Base-by-base conservation (phyloP, 2,888 invertebrate genomes). In the Acanthococcus lagerstroemiae region DNA sequence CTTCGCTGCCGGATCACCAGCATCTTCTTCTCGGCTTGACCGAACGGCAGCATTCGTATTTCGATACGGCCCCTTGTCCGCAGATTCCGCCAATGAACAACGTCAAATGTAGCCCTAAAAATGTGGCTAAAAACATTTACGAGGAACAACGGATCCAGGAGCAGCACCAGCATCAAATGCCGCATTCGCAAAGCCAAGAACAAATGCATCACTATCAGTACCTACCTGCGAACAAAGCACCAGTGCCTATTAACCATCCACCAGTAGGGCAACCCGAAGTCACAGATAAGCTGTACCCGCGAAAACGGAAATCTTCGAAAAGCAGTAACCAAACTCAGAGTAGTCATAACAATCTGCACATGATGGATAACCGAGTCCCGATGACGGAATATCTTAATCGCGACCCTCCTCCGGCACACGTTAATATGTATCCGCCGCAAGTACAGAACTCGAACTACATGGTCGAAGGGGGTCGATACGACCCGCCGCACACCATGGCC, bases 1-100 rank as follows among this genome's bases (percentile, higher is more conserved):
- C 58, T 22, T 5, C 56, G 12, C 25, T 58, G 4, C 22, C 58
- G 1, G 46, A 58, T 44, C 56, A 56, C 25, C 60, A 46, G 4
- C 46, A 60, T 48, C 3, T 60, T n/a, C 27, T 60, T 9, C 15
- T 66, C 37, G 65, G 65, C 1, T 26, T 65, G 3, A 66, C 66
- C 30, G 65, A 67, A 52, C 56, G 58, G 15, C 66, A 60, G 74
- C 84, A 82, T 70, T 77, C 81, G 67, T 86, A 84, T 76, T 85
- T 85, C 75, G 86, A 86, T 73, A 77, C 83, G 55, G 81, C 77
- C 74, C 80, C 80, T 73, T 80, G 74, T 71, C 79, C 76, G 71
- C 12, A 46, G 46, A 25, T 21, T 3, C 12, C 26, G 25, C 60
- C 45, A 5, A 48, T 60, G 60, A 1, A 9, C 21, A 60, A 60